These are phyloP conservation scores for Corythaeola cristata DNA, from an alignment of 2,113 vertebrate species.

Conservation along the genomic window DNA sequence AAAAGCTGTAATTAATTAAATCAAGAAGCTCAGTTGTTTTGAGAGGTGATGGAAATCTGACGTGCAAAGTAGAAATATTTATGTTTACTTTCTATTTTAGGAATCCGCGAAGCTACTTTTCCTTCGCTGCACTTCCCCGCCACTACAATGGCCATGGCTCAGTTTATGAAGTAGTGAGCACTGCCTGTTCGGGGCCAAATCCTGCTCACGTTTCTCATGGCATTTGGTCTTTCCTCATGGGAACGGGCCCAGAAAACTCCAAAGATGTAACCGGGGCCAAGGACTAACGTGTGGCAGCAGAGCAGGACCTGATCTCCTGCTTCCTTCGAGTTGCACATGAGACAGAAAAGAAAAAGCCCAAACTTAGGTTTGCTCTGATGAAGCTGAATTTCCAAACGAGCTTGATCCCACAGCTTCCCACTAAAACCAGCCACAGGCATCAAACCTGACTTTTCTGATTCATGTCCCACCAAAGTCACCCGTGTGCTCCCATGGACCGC, in stretches of 20 bases:
- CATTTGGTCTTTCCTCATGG: neutral
- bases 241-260: neutral
- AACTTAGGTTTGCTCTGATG: neutral
- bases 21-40: conserved; percentile 61
- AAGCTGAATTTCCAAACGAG: neutral
- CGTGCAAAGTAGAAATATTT: conserved; percentile 41
- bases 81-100: conserved; percentile 56
- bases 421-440: neutral
- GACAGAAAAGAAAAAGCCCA: neutral
- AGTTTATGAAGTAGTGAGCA: neutral
- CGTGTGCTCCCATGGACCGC: accelerated
- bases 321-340: neutral
- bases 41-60: conserved; percentile 56
- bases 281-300: accelerated
- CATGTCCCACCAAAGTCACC: accelerated
- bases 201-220: conserved; percentile 2
- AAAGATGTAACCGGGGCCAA: neutral
- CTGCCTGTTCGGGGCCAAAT: neutral
- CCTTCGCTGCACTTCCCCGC: conserved; percentile 44
- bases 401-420: neutral
- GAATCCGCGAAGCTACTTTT: conserved; percentile 32
- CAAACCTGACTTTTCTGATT: neutral
- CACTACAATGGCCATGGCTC: conserved; percentile 19
- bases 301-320: neutral
- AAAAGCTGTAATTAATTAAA: conserved; percentile 55